Evolutionary conservation across 2,888 invertebrate genomes (phyloP).

Genomic region (Spisula subtruncata): DNA sequence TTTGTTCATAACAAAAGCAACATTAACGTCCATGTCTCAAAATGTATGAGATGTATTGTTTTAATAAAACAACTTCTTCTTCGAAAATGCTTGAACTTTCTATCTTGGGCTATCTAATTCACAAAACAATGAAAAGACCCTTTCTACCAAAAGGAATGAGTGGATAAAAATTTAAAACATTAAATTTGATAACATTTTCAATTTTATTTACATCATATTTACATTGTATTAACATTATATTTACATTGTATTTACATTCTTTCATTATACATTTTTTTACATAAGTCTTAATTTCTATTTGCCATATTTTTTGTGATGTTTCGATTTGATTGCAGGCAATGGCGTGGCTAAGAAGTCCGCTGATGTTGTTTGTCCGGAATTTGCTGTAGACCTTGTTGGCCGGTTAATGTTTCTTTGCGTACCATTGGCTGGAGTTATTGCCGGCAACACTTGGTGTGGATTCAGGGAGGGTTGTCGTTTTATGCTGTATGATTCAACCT

Average conservation of each 20-base stretch:
- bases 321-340: neutral
- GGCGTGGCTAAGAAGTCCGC: neutral
- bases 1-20: too few relatives aligned
- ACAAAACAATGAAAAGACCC: too few relatives aligned
- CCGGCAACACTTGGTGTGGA: neutral
- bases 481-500: neutral
- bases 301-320: neutral
- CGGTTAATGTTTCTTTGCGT: neutral
- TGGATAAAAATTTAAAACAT: too few relatives aligned
- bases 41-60: too few relatives aligned
- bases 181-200: neutral
- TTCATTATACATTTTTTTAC: neutral
- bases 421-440: neutral
- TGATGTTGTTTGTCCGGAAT: neutral
- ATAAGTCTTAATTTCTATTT: too few relatives aligned
- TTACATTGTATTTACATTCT: too few relatives aligned
- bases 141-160: too few relatives aligned
- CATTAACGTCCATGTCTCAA: too few relatives aligned
- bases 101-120: too few relatives aligned
- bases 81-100: too few relatives aligned
- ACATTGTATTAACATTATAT: neutral
- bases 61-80: too few relatives aligned
- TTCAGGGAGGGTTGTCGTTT: neutral
- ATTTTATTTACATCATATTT: slow-evolving; percentile 6
- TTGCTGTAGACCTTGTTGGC: neutral